Percentiles rank a stretch among this genome's conserved stretches.
Conservation (phyloP, 1,140 invertebrate genomes). For the Caenorhabditis brenneri region DNA sequence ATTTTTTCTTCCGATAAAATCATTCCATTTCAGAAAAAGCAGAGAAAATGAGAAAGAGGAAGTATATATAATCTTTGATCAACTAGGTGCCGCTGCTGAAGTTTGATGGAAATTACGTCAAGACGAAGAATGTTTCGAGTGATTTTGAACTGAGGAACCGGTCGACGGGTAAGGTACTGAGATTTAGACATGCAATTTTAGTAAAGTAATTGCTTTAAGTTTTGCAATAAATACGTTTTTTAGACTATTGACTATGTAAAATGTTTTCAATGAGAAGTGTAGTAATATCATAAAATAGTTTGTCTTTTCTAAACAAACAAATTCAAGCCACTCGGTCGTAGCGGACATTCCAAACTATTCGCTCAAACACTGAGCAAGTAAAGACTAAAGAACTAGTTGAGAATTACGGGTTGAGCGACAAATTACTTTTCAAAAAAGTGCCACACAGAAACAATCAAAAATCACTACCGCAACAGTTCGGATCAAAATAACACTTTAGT, state of each 20-base stretch:
- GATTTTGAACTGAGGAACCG: constrained; percentile 23
- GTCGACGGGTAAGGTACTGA: neutral
- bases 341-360: neutral
- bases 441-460: neutral
- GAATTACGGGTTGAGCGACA: neutral
- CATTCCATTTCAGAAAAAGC: neutral
- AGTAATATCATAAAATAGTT: too few relatives aligned
- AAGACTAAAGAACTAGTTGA: neutral
- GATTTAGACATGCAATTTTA: too few relatives aligned
- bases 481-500: neutral
- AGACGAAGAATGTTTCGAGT: constrained; percentile 31
- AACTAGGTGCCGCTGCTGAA: neutral
- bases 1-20: neutral
- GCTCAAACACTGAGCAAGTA: neutral
- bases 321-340: neutral
- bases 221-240: too few relatives aligned
- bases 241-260: too few relatives aligned
- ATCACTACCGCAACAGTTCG: neutral
- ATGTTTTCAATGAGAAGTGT: too few relatives aligned
- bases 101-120: constrained; percentile 19
- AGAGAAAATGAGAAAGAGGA: neutral
- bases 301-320: neutral
- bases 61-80: constrained; percentile 34
- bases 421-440: neutral
- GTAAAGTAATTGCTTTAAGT: too few relatives aligned